Conservation (phyloP, 2,888 invertebrate species). For the Thymelicus sylvestris region DNA sequence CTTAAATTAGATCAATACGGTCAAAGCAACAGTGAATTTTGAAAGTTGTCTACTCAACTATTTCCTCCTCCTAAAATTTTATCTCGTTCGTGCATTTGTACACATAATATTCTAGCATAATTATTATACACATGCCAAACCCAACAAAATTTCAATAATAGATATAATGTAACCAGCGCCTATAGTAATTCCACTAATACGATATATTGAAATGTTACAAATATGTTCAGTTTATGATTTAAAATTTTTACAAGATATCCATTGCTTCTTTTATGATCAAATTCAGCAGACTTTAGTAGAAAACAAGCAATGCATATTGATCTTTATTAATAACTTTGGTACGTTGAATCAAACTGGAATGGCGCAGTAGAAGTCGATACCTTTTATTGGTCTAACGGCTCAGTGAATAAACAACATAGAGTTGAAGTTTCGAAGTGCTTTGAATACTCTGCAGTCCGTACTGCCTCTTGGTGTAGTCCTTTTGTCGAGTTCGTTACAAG, state of each 20-base stretch:
- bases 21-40: too few relatives aligned
- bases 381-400: conserved; percentile 31
- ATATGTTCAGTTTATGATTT: background rate
- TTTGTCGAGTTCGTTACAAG: conserved; percentile 32
- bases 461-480: conserved; percentile 18
- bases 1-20: too few relatives aligned
- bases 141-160: background rate
- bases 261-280: conserved; percentile 4
- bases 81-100: too few relatives aligned
- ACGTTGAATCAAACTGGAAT: background rate
- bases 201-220: conserved; percentile 31
- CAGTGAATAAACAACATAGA: conserved; percentile 35
- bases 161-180: conserved; percentile 12
- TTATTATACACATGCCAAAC: background rate
- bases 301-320: conserved; percentile 15
- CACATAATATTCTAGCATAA: too few relatives aligned
- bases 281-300: too few relatives aligned
- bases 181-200: conserved; percentile 29
- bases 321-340: background rate
- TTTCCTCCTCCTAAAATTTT: too few relatives aligned
- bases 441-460: conserved; percentile 15
- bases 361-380: conserved; percentile 27
- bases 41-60: too few relatives aligned
- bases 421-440: conserved; percentile 28
- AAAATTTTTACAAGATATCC: background rate